Base-by-base conservation (phyloP, 2,888 invertebrate species). In the Microdon myrmicae region DNA sequence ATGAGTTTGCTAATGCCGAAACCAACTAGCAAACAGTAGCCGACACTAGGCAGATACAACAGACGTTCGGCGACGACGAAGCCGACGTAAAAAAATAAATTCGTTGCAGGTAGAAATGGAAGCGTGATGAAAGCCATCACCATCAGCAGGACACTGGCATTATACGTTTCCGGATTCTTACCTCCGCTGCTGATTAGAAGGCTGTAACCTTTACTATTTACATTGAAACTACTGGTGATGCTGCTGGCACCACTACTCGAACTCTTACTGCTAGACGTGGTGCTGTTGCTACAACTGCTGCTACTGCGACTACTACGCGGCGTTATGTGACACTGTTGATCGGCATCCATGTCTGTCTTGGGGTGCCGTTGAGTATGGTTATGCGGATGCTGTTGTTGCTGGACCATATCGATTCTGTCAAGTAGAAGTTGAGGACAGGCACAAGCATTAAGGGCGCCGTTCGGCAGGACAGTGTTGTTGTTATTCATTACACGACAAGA, bases 21-120 rank as follows among this genome's bases (percentile, higher is more conserved):
- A 43, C 91, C 95, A 59, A 96, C 83, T 68, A 96, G 82, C 72
- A 97, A 85, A 81, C 96, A 96, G 81, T 90, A 92, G 44, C 96
- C 97, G 74, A 96, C 92, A 82, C 95, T 96, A 39, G 97, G 96
- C 79, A 97, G 86, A 82, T 97, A 98, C 68, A 98, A 84, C 69
- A 97, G 90, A 68, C 97, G 86, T 82, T 98, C 98, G 56, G 97
- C 98, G 48, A 97, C 91, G 70, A 98, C 97, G 81, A 98, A 98
- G 38, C 98, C 98, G 59, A 98, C 97, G 81, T 97, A 96, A 83
- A 96, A 96, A 81, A 97, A 89, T 72, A 96, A 82, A 84, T 98
- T 98, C 72, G 94, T 90, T 67, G 97, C 96, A 68, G 96, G 97
- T 74, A 97, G 84, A 82, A 96, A 97, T 64, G 97, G 96, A 71